Evolutionary conservation across 2,113 vertebrate genomes (phyloP).

Genomic region (Felis catus): F.catus_Fca126_mat1.0 CM031419.1:211915501-211916000

Average conservation of each 20-base stretch:
- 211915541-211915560: slow-evolving; percentile 91
- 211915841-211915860: neutral
- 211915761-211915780: neutral
- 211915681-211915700: fast-evolving
- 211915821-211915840: neutral
- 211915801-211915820: fast-evolving
- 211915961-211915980: neutral
- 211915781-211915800: neutral
- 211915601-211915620: neutral
- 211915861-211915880: neutral
- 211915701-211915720: neutral
- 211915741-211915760: neutral
- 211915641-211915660: neutral
- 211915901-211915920: neutral
- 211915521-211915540: slow-evolving; percentile 92
- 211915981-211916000: neutral
- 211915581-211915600: slow-evolving; percentile 90
- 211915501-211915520: slow-evolving; percentile 96
- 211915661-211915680: neutral
- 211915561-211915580: slow-evolving; percentile 93
- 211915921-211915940: neutral
- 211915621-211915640: neutral
- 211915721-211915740: neutral
- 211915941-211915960: fast-evolving
- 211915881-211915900: neutral